phyloP scores from a whole-genome alignment of 2,113 vertebrate species.

The Ondatra zibethicus region DNA sequence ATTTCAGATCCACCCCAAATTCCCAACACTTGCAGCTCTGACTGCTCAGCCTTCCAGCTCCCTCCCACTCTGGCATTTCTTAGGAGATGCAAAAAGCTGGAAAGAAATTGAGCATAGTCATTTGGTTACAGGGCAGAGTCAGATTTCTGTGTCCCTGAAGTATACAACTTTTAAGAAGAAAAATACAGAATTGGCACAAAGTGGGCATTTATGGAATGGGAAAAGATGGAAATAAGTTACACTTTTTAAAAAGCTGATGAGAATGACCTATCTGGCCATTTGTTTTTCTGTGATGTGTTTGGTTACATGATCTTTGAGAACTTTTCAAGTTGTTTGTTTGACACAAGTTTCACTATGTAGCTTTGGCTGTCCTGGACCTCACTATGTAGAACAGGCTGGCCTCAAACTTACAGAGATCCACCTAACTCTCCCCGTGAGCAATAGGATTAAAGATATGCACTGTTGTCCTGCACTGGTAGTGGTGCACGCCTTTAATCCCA shows the following conservation, averaged over 20 bases:
- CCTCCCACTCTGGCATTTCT: slow-evolving; percentile 12
- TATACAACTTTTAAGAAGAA: not conserved
- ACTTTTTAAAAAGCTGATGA: slow-evolving; percentile 33
- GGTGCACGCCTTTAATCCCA: too few species aligned
- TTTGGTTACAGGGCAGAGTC: not conserved
- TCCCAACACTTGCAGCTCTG: not conserved
- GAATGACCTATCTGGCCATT: not conserved
- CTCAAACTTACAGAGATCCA: not conserved
- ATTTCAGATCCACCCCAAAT: not conserved
- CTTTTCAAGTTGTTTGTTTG: not conserved
- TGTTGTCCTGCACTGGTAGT: too few species aligned
- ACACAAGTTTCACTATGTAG: not conserved
- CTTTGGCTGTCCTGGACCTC: not conserved
- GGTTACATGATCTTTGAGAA: not conserved
- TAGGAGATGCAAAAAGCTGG: not conserved
- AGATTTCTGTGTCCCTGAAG: not conserved
- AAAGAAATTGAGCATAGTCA: not conserved
- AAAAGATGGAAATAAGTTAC: not conserved
- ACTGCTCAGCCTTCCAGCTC: not conserved
- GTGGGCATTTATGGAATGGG: not conserved
- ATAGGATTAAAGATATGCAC: not conserved
- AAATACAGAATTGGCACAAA: not conserved
- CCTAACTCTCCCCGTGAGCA: not conserved
- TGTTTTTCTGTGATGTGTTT: not conserved
- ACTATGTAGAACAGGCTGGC: not conserved